Conservation (phyloP, 2,888 invertebrate genomes). For the Lutraria lutraria region DNA sequence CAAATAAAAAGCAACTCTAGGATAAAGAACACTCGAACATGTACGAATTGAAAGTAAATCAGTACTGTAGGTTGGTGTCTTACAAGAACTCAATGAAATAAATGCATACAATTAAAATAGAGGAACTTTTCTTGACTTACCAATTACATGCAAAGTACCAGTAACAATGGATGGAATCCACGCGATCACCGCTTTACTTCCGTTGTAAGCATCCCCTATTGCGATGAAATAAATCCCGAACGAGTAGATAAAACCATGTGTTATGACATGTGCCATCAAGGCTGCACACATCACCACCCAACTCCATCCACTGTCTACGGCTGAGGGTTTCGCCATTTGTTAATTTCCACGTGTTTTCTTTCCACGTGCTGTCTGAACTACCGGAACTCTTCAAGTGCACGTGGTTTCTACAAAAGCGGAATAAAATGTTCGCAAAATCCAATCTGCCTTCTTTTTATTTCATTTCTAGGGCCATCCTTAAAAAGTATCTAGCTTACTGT, state of each 20-base stretch:
- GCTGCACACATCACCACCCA: slow-evolving; percentile 19
- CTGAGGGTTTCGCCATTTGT: neutral
- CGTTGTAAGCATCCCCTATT: slow-evolving; percentile 11
- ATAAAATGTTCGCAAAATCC: too few relatives aligned
- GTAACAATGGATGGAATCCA: slow-evolving; percentile 29
- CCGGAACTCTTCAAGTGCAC: too few relatives aligned
- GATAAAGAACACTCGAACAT: neutral
- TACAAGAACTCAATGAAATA: neutral
- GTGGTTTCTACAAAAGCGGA: too few relatives aligned
- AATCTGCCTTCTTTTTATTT: too few relatives aligned
- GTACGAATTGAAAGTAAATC: neutral
- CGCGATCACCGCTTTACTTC: slow-evolving; percentile 26
- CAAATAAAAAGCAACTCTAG: neutral
- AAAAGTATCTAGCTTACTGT: too few relatives aligned
- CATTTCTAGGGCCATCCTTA: too few relatives aligned
- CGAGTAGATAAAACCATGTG: slow-evolving; percentile 26
- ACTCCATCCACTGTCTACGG: slow-evolving; percentile 15
- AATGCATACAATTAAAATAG: too few relatives aligned
- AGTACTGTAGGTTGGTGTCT: neutral
- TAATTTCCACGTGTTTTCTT: neutral
- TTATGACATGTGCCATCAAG: slow-evolving; percentile 10
- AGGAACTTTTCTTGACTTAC: neutral
- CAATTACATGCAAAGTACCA: slow-evolving; percentile 2
- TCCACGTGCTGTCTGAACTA: too few relatives aligned
- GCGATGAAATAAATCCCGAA: slow-evolving; percentile 25